Evolutionary conservation across 2,113 vertebrate genomes (phyloP).

Genomic region (Lanius collurio): DNA sequence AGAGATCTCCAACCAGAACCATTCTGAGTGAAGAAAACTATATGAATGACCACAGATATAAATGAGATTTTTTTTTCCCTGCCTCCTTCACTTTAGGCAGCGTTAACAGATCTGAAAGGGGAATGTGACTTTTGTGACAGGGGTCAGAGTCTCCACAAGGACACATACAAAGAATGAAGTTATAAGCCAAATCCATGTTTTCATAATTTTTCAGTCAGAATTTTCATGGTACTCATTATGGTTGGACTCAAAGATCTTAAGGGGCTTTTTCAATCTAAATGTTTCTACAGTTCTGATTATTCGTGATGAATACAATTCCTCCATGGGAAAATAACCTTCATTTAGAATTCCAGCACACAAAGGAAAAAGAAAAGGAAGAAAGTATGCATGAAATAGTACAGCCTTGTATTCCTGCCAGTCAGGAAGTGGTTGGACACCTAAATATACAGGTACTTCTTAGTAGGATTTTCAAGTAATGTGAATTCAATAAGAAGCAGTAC

Average conservation of each 20-base stretch:
- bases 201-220: not conserved
- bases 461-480: not conserved
- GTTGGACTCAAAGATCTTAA: not conserved
- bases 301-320: not conserved
- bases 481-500: not conserved
- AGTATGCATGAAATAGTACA: not conserved
- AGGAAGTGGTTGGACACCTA: not conserved
- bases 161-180: not conserved
- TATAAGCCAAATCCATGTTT: not conserved
- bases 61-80: not conserved
- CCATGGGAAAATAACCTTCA: not conserved
- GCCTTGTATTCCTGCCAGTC: not conserved
- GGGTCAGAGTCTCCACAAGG: not conserved
- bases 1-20: not conserved
- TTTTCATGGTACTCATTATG: not conserved
- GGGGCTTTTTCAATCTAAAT: not conserved
- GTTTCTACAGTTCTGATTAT: not conserved
- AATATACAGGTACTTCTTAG: not conserved
- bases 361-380: fast-evolving
- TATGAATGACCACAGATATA: not conserved
- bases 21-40: not conserved
- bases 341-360: not conserved
- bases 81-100: not conserved
- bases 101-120: not conserved
- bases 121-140: not conserved